phyloP scores from a whole-genome alignment of 2,888 invertebrate species.

The Phasia obesa region DNA sequence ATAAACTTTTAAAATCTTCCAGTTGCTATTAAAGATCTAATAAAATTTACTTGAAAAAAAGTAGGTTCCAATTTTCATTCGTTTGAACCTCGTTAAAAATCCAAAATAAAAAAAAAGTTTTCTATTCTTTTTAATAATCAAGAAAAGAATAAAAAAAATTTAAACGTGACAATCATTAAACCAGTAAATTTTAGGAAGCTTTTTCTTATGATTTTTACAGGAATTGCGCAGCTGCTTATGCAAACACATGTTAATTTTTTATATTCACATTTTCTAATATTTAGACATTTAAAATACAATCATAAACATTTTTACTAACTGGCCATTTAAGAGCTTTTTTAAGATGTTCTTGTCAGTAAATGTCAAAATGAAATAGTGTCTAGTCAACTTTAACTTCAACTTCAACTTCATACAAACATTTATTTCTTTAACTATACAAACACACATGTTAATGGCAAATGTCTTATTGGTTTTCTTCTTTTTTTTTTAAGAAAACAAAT shows the following conservation, averaged over 20 bases:
- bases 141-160: neutral
- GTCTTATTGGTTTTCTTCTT: slow-evolving; percentile 14
- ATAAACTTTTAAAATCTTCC: too few species aligned
- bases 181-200: slow-evolving; percentile 3
- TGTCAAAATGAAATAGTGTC: slow-evolving; percentile 11
- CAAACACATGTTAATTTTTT: neutral
- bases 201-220: neutral
- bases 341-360: neutral
- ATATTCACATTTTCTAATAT: neutral
- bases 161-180: slow-evolving; percentile 43
- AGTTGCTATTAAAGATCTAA: too few species aligned
- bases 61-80: too few species aligned
- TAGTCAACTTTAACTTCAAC: slow-evolving; percentile 3
- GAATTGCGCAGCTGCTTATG: neutral
- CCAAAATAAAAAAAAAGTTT: neutral
- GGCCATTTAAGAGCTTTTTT: neutral
- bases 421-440: neutral
- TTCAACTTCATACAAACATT: neutral
- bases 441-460: slow-evolving; percentile 5
- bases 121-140: neutral
- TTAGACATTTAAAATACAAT: slow-evolving; percentile 5
- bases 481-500: neutral
- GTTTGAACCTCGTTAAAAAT: too few species aligned
- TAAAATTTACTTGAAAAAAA: too few species aligned
- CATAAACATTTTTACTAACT: neutral